Percentiles rank a stretch among this genome's conserved stretches.
Conservation (phyloP, 2,113 vertebrate genomes). For the Falcunculus frontatus region DNA sequence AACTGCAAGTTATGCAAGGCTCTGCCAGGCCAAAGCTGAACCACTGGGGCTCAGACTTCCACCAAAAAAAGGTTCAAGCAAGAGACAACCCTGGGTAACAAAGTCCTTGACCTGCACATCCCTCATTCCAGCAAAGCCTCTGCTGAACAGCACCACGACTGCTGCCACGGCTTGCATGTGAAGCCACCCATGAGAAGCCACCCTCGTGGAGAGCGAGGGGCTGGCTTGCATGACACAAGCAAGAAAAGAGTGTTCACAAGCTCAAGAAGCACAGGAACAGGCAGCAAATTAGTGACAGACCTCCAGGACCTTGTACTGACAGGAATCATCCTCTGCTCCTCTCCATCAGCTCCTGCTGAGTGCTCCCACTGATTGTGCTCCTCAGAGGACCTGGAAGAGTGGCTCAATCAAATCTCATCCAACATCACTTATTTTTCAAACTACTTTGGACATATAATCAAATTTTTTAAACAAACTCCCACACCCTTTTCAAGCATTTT, state of each 20-base stretch:
- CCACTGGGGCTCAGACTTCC: neutral
- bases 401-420: neutral
- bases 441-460: neutral
- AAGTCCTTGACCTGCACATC: neutral
- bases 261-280: neutral
- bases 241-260: neutral
- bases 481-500: neutral
- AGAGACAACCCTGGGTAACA: neutral
- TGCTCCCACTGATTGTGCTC: neutral
- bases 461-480: neutral
- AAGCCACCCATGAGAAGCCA: neutral
- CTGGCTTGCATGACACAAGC: neutral
- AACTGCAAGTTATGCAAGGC: neutral
- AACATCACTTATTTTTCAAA: neutral
- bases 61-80: neutral
- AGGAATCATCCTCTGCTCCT: neutral
- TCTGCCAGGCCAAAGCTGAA: neutral
- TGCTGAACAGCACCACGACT: neutral
- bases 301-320: neutral
- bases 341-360: neutral
- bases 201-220: neutral
- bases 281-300: neutral
- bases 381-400: neutral
- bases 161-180: neutral
- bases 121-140: neutral